A percentile compares a stretch with the other conserved stretches of the same genome.
phyloP scores from a whole-genome alignment of 1,140 invertebrate genomes.

The Homarus americanus region DNA sequence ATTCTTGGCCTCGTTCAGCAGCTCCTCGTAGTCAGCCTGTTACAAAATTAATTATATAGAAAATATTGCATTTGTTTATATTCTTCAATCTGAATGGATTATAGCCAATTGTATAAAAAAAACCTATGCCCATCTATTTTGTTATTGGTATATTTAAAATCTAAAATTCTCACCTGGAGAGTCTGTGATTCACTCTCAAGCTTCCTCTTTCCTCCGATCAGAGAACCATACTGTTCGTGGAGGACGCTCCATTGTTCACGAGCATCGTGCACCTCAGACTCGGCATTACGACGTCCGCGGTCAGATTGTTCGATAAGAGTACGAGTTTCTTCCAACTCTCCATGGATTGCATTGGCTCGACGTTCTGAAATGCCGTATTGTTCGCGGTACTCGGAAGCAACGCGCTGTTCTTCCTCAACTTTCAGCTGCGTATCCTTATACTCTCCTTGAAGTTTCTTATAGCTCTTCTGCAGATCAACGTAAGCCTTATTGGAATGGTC shows the following conservation, averaged over 20 bases:
- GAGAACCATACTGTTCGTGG: constrained; percentile 56
- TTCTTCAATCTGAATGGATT: neutral
- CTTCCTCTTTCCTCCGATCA: constrained; percentile 76
- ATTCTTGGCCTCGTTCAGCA: constrained; percentile 30
- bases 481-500: constrained; percentile 81
- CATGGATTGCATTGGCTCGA: constrained; percentile 36
- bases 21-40: constrained; percentile 24
- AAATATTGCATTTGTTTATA: neutral
- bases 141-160: neutral
- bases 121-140: neutral
- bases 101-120: neutral
- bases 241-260: constrained; percentile 81
- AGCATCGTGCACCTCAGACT: constrained; percentile 81
- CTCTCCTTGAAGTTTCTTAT: constrained; percentile 82
- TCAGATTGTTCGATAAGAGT: constrained; percentile 38
- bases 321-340: constrained; percentile 42
- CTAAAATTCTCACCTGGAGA: constrained; percentile 22
- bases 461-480: constrained; percentile 81
- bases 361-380: constrained; percentile 45
- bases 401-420: constrained; percentile 81
- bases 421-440: constrained; percentile 83
- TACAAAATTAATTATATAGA: neutral
- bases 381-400: constrained; percentile 42
- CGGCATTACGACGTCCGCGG: constrained; percentile 77
- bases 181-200: constrained; percentile 41